phyloP scores from a whole-genome alignment of 2,113 vertebrate species.

The Callipepla squamata region DNA sequence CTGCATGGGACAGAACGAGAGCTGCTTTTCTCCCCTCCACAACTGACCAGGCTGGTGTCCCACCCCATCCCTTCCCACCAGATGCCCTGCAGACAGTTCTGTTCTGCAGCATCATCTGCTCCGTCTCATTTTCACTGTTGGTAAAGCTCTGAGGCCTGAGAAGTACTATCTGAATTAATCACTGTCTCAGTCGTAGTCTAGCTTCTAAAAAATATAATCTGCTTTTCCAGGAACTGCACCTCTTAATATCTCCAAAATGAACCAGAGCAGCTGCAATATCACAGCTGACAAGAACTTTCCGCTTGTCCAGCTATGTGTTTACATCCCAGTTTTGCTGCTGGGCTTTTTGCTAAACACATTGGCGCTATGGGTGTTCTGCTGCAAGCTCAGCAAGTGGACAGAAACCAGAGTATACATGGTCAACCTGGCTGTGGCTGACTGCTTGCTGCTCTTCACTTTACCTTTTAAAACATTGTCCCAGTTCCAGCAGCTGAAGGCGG shows the following conservation, averaged over 20 bases:
- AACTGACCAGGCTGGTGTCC: neutral
- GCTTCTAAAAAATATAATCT: neutral
- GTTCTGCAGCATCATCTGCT: neutral
- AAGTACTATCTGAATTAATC: neutral
- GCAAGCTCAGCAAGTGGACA: slow-evolving; percentile 70
- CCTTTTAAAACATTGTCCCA: slow-evolving; percentile 67
- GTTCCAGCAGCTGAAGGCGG: fast-evolving
- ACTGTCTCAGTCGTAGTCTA: neutral
- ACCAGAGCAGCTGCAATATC: slow-evolving; percentile 18
- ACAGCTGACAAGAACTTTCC: neutral
- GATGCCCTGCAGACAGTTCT: neutral
- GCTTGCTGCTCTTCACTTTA: slow-evolving; percentile 70
- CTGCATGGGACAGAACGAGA: fast-evolving
- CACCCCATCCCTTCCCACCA: neutral
- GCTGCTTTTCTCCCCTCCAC: neutral
- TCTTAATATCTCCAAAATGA: neutral
- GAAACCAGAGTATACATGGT: slow-evolving; percentile 79
- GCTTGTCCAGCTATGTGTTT: slow-evolving; percentile 41
- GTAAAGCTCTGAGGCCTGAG: neutral
- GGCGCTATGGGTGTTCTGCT: slow-evolving; percentile 75
- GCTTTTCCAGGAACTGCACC: slow-evolving; percentile 27
- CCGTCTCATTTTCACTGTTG: neutral
- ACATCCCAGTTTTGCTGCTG: slow-evolving; percentile 16
- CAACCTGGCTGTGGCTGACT: slow-evolving; percentile 77
- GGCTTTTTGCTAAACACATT: slow-evolving; percentile 71